Conservation (phyloP, 2,113 vertebrate genomes). For the Catagonus wagneri region DNA sequence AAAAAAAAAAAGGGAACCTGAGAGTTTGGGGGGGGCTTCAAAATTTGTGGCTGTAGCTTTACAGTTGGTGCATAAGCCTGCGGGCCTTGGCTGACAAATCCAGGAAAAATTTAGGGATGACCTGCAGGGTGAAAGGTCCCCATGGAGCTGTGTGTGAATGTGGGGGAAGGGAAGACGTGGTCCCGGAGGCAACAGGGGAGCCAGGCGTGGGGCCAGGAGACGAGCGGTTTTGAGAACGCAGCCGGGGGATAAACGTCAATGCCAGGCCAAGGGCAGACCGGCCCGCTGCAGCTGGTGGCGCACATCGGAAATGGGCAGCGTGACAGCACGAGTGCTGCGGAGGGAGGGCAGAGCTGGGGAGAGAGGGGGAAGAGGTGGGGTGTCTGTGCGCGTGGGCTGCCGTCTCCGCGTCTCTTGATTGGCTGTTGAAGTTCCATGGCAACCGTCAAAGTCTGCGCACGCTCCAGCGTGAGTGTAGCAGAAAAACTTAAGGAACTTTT, state of each 20-base stretch:
- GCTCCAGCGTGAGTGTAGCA: not conserved
- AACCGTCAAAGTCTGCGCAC: not conserved
- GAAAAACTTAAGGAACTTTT: not conserved
- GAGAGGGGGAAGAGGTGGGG: not conserved
- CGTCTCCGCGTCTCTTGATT: not conserved
- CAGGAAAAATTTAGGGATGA: not conserved
- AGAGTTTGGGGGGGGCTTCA: not conserved
- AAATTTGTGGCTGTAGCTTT: not conserved
- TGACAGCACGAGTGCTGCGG: rapidly evolving
- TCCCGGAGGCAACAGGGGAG: rapidly evolving
- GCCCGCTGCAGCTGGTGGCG: not conserved
- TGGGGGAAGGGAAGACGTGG: not conserved
- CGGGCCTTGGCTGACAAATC: not conserved
- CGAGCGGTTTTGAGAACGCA: not conserved
- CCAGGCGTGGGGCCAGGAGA: rapidly evolving
- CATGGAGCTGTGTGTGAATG: not conserved
- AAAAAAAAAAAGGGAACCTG: not conserved
- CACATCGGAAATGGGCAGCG: not conserved
- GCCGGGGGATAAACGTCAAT: too few relatives aligned
- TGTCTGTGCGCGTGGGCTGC: not conserved
- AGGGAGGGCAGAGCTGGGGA: rapidly evolving
- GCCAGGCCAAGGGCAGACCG: not conserved
- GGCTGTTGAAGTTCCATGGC: not conserved
- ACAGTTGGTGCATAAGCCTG: not conserved
- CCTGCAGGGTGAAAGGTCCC: not conserved